phyloP scores from a whole-genome alignment of 2,113 vertebrate genomes.

The Archilochus colubris region DNA sequence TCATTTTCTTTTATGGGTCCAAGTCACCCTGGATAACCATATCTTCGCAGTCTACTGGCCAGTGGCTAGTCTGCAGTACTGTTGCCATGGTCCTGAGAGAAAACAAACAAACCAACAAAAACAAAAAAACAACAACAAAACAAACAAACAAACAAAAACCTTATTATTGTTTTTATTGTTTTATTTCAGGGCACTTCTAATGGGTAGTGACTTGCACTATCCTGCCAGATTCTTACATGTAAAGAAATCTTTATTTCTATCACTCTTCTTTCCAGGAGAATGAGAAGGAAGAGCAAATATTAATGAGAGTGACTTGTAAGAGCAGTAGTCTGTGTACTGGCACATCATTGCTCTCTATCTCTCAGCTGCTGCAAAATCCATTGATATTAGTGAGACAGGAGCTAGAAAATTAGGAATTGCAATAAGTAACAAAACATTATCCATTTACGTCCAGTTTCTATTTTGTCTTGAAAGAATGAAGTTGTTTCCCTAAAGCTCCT shows the following conservation, averaged over 20 bases:
- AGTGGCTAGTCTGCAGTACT: background rate
- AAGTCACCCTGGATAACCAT: background rate
- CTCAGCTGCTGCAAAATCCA: background rate
- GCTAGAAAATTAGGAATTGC: background rate
- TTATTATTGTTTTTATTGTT: background rate
- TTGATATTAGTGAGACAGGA: background rate
- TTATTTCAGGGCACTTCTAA: background rate
- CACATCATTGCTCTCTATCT: background rate
- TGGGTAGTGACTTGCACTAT: background rate
- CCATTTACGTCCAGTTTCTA: background rate
- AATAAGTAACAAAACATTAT: background rate
- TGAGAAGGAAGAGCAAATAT: background rate
- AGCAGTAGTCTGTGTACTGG: background rate
- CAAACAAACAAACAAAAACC: too few relatives aligned
- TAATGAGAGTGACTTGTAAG: background rate
- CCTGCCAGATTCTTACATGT: background rate
- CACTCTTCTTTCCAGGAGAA: background rate
- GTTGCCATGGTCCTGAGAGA: background rate
- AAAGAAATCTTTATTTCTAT: background rate
- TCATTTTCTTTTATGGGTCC: background rate
- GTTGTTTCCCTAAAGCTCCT: accelerated
- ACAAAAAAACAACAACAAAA: too few relatives aligned
- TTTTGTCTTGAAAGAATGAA: background rate
- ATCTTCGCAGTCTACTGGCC: background rate
- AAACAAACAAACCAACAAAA: background rate